Base-by-base conservation (phyloP, 2,888 invertebrate species). In the Ariolimax columbianus region DNA sequence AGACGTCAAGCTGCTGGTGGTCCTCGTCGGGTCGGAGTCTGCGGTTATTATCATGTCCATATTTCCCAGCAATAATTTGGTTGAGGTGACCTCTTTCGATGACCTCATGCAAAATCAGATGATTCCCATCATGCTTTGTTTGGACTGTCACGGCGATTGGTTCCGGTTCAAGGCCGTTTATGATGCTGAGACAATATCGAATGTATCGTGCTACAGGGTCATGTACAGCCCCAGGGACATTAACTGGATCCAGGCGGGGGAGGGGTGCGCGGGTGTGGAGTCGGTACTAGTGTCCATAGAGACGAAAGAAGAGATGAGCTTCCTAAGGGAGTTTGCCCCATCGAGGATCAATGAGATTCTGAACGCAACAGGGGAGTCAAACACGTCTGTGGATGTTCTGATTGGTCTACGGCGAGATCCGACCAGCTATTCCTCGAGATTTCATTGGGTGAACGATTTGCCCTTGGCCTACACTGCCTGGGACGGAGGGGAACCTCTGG, bases 241-340 rank as follows among this genome's bases (percentile, higher is more conserved):
- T 26, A 83, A 83, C 77, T 83, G 83, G 83, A 68, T 83, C 3
- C 66, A 83, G 23, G 83, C 83, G 1, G 68, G 83, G 4, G 83
- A 83, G 33, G 23, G 38, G 0, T 83, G 83, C n/a, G 36, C 38
- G 51, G 55, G 40, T 38, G 66, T 14, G 0, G 77, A 83, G 11
- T 83, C 83, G 7, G 77, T 77, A 36, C 68, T 83, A 7, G 83
- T 83, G 1, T 77, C 83, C 23, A 77, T 83, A n/a, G 83, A 83
- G 68, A 83, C 83, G 9, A 68, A 77, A 43, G 83, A 77, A n/a
- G 83, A 83, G 51, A 51, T 83, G n/a, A 68, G 70, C 33, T 83
- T 83, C n/a, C 36, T 83, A 1, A 9, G 77, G 43, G 68, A 51
- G 23, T 51, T 51, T 7, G 30, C 77, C 0, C 83, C 83, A 1